phyloP scores from a whole-genome alignment of 2,113 vertebrate species.

The Oryzias woworae region DNA sequence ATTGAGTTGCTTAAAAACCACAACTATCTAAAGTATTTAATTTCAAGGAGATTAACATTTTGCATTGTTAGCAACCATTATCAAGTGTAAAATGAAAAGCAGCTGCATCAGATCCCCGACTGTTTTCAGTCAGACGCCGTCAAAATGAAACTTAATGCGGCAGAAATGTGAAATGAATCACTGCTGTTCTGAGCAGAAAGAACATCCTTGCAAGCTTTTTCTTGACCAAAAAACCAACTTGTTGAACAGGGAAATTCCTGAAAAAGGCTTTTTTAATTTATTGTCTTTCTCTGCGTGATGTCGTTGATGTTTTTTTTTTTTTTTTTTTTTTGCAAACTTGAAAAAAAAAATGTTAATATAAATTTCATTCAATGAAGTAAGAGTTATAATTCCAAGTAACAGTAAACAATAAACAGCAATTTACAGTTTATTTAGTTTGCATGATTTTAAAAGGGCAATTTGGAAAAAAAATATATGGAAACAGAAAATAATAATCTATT shows the following conservation, averaged over 20 bases:
- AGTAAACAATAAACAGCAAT: too few relatives aligned
- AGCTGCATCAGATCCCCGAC: constrained; percentile 46
- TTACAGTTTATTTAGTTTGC: too few relatives aligned
- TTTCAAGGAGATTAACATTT: constrained; percentile 42
- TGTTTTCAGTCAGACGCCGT: constrained; percentile 75
- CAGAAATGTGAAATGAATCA: constrained; percentile 31
- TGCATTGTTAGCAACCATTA: constrained; percentile 45
- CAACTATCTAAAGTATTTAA: constrained; percentile 51
- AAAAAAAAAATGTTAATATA: too few relatives aligned
- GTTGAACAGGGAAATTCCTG: not conserved
- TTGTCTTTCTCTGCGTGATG: too few relatives aligned
- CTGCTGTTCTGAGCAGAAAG: not conserved
- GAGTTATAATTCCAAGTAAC: too few relatives aligned
- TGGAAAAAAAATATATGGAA: too few relatives aligned
- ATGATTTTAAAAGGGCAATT: too few relatives aligned
- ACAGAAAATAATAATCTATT: not conserved
- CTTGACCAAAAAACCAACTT: not conserved
- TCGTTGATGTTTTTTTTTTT: too few relatives aligned
- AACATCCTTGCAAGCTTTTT: not conserved
- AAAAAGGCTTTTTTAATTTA: too few relatives aligned
- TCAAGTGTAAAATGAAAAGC: constrained; percentile 59
- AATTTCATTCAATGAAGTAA: too few relatives aligned
- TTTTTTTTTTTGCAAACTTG: too few relatives aligned
- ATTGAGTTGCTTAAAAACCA: constrained; percentile 10
- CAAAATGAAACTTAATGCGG: constrained; percentile 50